phyloP scores from a whole-genome alignment of 2,888 invertebrate species.

The Xestia sexstrigata region DNA sequence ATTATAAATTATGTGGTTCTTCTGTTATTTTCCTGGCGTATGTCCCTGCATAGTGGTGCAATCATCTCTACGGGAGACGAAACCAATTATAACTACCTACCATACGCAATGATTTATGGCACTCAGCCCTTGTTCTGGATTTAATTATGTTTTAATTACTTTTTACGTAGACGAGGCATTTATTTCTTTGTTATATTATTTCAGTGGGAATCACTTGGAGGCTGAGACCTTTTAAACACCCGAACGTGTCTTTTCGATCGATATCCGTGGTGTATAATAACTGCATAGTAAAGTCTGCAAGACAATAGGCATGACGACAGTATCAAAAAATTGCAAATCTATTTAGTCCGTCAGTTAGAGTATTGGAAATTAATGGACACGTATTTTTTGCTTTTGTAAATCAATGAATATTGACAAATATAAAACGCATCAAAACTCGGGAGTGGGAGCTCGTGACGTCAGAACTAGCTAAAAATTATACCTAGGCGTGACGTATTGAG shows the following conservation, averaged over 20 bases:
- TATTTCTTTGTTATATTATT: background rate
- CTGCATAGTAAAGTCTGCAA: background rate
- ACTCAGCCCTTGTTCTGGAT: conserved; percentile 30
- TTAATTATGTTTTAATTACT: conserved; percentile 49
- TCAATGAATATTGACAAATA: too few species aligned
- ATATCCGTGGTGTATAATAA: background rate
- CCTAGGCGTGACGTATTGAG: too few species aligned
- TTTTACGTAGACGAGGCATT: conserved; percentile 12
- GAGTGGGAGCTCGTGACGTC: too few species aligned
- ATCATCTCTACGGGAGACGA: conserved; percentile 59
- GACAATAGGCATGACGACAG: too few species aligned
- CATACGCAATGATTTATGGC: conserved; percentile 59
- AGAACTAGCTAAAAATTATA: too few species aligned
- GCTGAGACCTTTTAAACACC: background rate
- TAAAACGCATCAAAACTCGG: too few species aligned
- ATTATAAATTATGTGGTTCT: background rate
- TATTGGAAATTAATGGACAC: too few species aligned
- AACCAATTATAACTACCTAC: conserved; percentile 63
- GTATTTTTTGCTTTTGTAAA: too few species aligned
- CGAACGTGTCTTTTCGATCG: background rate
- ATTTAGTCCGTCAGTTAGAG: too few species aligned
- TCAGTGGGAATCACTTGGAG: background rate
- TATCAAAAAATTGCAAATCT: too few species aligned
- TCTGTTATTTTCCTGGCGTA: background rate
- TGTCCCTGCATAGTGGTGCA: conserved; percentile 40